Evolutionary conservation across 2,888 invertebrate genomes (phyloP), one percentile per base, ranked within the genome.

Genomic region (Apotomis turbidana): DNA sequence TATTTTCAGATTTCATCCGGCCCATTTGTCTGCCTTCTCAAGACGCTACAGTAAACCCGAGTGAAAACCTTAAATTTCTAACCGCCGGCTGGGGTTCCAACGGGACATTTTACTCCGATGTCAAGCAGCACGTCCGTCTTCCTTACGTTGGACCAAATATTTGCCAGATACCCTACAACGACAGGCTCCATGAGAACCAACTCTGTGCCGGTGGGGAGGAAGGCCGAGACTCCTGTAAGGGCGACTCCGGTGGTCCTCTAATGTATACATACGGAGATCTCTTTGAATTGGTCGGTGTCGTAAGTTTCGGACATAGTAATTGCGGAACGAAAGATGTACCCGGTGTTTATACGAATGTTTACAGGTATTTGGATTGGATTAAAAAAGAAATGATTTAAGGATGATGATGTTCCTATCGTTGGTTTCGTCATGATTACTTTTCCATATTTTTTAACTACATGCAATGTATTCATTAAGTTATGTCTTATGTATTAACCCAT

Each of bases 191-290:
- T 8, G 78, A 79, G 1, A 75, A 74, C n/a, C 80, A 81, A 8
- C 73, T 84, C 3, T 84, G 84, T 67, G 83, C 83, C n/a, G 77
- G 77, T 1, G 77, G 76, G 0, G 46, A 74, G 27, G 70, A 74
- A 57, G 74, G 71, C 3, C 59, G 59, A 59, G 94, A 95, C 79
- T 94, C 95, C 0, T 95, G 95, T 75, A 78, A 88, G 27, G 94
- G 95, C 0, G 95, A 95, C 75, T 94, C 94, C 67, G 95, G 95
- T 3, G 95, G 95, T 0, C 95, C 95, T 0, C 83, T 95, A 9
- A 94, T 94, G 89, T 78, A 80, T 0, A 72, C 74, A 10, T 76
- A 77, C 13, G 78, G 74, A 4, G 64, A 81, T 3, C 78, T 76
- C 8, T 80, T 68, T 0, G 70, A 77, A n/a, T 38, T 85, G 10